Evolutionary conservation across 2,797 vertebrate species (phyloP).

Genomic region (Avahi laniger): DNA sequence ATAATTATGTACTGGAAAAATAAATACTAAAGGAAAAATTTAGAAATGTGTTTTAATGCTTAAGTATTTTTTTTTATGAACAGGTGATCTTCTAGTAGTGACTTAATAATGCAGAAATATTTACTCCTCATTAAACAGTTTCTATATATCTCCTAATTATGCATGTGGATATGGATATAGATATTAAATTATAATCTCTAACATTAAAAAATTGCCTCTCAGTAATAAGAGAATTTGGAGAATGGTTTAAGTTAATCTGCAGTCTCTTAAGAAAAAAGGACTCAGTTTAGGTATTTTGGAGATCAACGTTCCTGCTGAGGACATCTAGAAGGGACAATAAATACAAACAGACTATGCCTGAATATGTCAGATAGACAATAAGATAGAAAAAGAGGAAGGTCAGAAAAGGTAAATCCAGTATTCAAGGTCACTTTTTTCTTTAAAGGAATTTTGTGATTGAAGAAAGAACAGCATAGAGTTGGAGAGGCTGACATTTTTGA

Average conservation of each 20-base stretch:
- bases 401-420: not conserved
- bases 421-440: not conserved
- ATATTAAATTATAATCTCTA: constrained; percentile 15
- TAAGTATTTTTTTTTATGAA: not conserved
- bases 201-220: not conserved
- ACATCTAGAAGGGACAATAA: not conserved
- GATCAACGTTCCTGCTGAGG: not conserved
- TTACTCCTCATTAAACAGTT: not conserved
- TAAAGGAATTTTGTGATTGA: not conserved
- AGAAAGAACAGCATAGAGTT: not conserved
- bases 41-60: not conserved
- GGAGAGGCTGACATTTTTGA: not conserved
- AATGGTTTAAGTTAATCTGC: not conserved
- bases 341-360: not conserved
- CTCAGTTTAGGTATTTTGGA: not conserved
- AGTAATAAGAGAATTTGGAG: not conserved
- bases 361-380: not conserved
- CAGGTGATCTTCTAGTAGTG: not conserved
- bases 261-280: not conserved
- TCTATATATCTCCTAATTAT: not conserved
- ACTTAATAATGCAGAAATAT: not conserved
- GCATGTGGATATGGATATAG: not conserved
- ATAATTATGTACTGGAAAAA: not conserved
- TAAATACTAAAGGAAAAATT: not conserved
- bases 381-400: not conserved